Conservation (phyloP, 2,888 invertebrate genomes). For the Syrista parreyssii region DNA sequence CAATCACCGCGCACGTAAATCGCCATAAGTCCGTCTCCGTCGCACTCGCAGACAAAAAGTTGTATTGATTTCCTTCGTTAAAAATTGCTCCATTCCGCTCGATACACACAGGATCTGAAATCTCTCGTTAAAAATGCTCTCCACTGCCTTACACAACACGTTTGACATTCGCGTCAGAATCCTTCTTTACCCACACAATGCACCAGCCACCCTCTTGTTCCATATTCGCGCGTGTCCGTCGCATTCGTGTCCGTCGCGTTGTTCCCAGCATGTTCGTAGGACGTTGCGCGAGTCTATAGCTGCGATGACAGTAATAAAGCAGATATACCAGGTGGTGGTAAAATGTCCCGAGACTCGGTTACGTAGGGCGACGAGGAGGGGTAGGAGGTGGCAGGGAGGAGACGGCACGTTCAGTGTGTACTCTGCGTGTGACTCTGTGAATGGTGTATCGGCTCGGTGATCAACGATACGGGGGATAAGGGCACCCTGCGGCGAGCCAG, state of each 20-base stretch:
- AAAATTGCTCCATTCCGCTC: background rate
- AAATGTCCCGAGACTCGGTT: background rate
- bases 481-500: constrained; percentile 44
- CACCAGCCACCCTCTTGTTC: background rate
- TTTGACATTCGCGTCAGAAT: background rate
- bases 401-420: background rate
- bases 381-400: background rate
- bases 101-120: background rate
- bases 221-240: background rate
- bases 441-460: constrained; percentile 10
- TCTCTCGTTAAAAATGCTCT: background rate
- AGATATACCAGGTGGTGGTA: background rate
- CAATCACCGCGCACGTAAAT: background rate
- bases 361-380: background rate
- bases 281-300: background rate
- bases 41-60: background rate
- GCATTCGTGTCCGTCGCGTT: background rate
- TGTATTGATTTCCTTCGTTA: background rate
- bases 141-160: background rate
- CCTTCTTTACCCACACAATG: background rate
- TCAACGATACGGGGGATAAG: constrained; percentile 50
- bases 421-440: background rate
- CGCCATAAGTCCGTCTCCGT: background rate
- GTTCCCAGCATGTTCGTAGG: background rate
- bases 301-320: background rate